Evolutionary conservation across 2,797 vertebrate genomes (phyloP).

Genomic region (Decapterus maruadsi): DNA sequence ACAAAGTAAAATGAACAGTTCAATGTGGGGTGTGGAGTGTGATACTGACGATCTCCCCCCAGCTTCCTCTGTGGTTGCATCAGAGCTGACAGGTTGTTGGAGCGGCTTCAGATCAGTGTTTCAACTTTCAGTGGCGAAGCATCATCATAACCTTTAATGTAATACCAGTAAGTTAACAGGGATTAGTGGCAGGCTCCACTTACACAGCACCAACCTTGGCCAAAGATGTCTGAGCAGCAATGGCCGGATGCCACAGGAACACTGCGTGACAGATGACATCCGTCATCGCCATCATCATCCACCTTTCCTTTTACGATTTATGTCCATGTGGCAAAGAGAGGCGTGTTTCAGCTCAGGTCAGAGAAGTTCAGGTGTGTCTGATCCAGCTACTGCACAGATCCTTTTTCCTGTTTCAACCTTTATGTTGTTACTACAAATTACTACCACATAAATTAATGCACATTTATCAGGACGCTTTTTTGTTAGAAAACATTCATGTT

Average conservation of each 20-base stretch:
- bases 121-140: conserved; percentile 51
- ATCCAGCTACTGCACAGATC: not conserved
- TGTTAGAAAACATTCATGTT: too few species aligned
- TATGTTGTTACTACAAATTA: not conserved
- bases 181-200: conserved; percentile 58
- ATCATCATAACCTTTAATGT: conserved; percentile 66
- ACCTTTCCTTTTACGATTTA: conserved; percentile 28
- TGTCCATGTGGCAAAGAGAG: not conserved
- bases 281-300: conserved; percentile 3
- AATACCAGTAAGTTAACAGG: conserved; percentile 70
- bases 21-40: not conserved
- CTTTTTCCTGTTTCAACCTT: not conserved
- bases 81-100: conserved; percentile 35
- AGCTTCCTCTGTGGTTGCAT: conserved; percentile 37
- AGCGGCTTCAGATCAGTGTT: conserved; percentile 41
- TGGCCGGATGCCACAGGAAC: conserved; percentile 25
- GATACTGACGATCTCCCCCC: not conserved
- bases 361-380: not conserved
- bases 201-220: conserved; percentile 51
- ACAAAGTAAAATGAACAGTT: not conserved
- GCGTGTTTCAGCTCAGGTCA: not conserved
- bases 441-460: too few species aligned
- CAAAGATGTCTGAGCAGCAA: conserved; percentile 49
- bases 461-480: too few species aligned
- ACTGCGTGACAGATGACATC: conserved; percentile 22